phyloP scores from a whole-genome alignment of 2,797 vertebrate genomes.

The Oreochromis mossambicus region DNA sequence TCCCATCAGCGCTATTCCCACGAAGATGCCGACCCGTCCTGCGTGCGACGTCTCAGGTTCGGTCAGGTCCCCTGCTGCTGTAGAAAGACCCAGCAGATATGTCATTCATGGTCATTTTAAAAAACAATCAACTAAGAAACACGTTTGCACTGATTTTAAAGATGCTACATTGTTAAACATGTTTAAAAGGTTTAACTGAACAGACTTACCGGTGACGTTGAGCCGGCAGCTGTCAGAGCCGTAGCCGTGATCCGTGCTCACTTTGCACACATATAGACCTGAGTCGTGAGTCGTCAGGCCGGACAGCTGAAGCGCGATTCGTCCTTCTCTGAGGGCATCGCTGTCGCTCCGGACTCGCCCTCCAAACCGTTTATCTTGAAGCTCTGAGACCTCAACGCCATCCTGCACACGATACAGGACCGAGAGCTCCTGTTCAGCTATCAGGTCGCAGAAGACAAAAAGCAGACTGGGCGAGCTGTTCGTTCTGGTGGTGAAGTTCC shows the following conservation, averaged over 20 bases:
- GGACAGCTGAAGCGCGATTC: neutral
- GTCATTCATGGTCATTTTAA: neutral
- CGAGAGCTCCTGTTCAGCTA: neutral
- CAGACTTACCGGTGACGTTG: neutral
- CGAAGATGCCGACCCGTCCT: neutral
- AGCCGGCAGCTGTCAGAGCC: neutral
- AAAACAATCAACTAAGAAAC: neutral
- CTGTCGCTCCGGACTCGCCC: neutral
- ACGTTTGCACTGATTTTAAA: neutral
- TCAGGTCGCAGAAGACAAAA: neutral
- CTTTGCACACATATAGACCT: neutral
- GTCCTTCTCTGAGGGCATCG: neutral
- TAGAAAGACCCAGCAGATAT: neutral
- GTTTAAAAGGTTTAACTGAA: neutral
- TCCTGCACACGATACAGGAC: neutral
- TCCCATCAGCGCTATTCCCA: neutral
- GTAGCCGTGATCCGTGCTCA: neutral
- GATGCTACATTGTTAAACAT: rapidly evolving
- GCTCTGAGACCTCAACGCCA: neutral
- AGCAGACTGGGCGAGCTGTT: neutral
- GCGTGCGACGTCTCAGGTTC: neutral
- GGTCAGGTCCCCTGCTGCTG: neutral
- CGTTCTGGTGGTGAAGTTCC: neutral
- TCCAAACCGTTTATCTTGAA: neutral
- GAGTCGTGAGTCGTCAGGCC: neutral